phyloP scores from a whole-genome alignment of 2,797 vertebrate genomes.

The Syngnathus acus region DNA sequence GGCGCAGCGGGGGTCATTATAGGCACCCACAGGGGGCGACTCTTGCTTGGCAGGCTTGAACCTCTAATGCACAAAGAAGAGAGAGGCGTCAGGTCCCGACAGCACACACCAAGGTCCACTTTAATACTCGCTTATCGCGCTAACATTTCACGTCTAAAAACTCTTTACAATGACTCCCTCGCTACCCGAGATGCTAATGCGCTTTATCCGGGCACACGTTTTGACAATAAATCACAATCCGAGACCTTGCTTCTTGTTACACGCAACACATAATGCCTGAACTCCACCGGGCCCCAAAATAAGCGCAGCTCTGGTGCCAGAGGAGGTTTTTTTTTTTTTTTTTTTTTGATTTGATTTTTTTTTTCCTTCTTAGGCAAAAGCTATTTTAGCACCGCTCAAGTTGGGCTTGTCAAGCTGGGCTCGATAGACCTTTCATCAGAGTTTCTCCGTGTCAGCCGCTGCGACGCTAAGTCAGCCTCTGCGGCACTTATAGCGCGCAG shows the following conservation, averaged over 20 bases:
- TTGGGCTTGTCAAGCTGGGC: conserved; percentile 3
- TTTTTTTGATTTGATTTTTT: too few species aligned
- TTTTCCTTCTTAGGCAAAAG: not conserved
- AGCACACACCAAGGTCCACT: not conserved
- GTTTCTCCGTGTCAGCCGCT: conserved; percentile 1
- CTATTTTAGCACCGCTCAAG: conserved; percentile 4
- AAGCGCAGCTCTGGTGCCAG: not conserved
- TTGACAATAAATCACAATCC: not conserved
- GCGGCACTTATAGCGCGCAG: not conserved
- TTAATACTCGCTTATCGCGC: not conserved
- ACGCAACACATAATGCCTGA: not conserved
- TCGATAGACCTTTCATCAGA: conserved; percentile 8
- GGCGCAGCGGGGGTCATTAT: conserved; percentile 65
- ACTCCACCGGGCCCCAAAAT: not conserved
- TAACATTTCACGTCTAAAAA: not conserved
- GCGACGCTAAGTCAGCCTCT: conserved; percentile 3
- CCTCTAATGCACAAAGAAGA: conserved; percentile 50
- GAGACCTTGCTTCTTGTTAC: not conserved
- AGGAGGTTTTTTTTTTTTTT: not conserved
- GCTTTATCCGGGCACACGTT: not conserved
- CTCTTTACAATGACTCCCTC: not conserved
- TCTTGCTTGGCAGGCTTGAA: conserved; percentile 68
- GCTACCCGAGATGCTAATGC: not conserved
- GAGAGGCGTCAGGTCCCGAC: not conserved
- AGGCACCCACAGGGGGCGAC: conserved; percentile 71